Evolutionary conservation across 2,797 vertebrate species (phyloP).

Genomic region (Pangasius macronema): DNA sequence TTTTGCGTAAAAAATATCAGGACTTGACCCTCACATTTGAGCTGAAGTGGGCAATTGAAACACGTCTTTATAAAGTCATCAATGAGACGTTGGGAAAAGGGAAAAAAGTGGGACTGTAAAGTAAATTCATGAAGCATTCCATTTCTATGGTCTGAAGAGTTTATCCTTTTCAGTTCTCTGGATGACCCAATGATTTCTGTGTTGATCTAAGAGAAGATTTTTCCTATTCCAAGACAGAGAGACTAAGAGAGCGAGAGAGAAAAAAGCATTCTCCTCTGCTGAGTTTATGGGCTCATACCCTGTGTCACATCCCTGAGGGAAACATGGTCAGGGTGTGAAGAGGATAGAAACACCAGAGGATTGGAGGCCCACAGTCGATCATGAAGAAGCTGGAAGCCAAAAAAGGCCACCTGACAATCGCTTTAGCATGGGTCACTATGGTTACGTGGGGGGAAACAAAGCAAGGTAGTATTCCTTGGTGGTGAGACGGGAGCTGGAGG

Average conservation of each 20-base stretch:
- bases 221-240: constrained; percentile 54
- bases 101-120: constrained; percentile 34
- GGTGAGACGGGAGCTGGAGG: constrained; percentile 51
- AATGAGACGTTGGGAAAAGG: constrained; percentile 39
- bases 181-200: constrained; percentile 60
- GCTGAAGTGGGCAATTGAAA: constrained; percentile 39
- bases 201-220: constrained; percentile 52
- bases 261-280: constrained; percentile 59
- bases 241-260: constrained; percentile 58
- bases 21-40: constrained; percentile 33
- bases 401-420: constrained; percentile 63
- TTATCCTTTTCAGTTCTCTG: constrained; percentile 55
- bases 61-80: constrained; percentile 56
- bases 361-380: constrained; percentile 47
- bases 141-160: constrained; percentile 55
- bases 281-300: constrained; percentile 64
- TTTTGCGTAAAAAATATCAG: constrained; percentile 34
- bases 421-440: constrained; percentile 64
- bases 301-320: constrained; percentile 58
- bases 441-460: constrained; percentile 70
- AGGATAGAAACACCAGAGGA: constrained; percentile 39
- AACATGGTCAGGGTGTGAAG: constrained; percentile 37
- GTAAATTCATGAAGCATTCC: constrained; percentile 53
- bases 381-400: constrained; percentile 49
- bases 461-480: constrained; percentile 59